Evolutionary conservation across 2,797 vertebrate species (phyloP).

Genomic region (Fistularia tabacaria): DNA sequence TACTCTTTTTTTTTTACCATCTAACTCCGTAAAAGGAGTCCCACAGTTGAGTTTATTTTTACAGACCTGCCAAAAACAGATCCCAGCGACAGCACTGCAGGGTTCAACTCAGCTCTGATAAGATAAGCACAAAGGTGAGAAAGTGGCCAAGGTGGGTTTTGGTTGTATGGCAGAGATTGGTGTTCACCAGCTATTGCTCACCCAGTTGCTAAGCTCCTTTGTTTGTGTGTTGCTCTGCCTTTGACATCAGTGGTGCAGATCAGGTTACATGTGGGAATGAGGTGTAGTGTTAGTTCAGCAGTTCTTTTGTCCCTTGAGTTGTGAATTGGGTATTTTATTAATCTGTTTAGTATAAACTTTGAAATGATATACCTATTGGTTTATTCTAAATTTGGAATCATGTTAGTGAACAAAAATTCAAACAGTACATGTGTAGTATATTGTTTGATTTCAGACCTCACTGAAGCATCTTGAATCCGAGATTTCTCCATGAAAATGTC

Average conservation of each 20-base stretch:
- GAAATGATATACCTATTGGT: constrained; percentile 37
- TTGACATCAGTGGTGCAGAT: constrained; percentile 54
- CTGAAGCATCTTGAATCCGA: background rate
- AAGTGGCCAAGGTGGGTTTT: constrained; percentile 40
- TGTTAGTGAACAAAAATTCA: constrained; percentile 18
- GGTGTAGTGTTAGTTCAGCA: constrained; percentile 65
- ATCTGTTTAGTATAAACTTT: constrained; percentile 35
- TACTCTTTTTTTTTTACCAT: constrained; percentile 41
- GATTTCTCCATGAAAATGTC: too few species aligned
- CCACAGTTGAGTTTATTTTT: constrained; percentile 37
- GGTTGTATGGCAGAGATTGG: constrained; percentile 31
- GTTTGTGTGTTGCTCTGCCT: constrained; percentile 66
- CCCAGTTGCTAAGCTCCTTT: constrained; percentile 69
- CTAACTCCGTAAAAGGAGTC: constrained; percentile 45
- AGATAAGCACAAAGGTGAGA: constrained; percentile 63
- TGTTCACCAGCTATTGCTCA: constrained; percentile 26
- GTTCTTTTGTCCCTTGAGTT: constrained; percentile 65
- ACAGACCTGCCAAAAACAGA: constrained; percentile 44
- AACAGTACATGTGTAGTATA: background rate
- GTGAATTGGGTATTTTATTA: constrained; percentile 48
- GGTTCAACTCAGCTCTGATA: constrained; percentile 36
- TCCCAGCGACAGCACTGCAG: constrained; percentile 44
- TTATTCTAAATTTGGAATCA: constrained; percentile 30
- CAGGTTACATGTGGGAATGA: constrained; percentile 67
- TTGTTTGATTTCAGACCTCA: background rate